Conservation (phyloP, 37 sponge, comb jelly and placozoan genomes). For the Cladorhizidae sp. region DNA sequence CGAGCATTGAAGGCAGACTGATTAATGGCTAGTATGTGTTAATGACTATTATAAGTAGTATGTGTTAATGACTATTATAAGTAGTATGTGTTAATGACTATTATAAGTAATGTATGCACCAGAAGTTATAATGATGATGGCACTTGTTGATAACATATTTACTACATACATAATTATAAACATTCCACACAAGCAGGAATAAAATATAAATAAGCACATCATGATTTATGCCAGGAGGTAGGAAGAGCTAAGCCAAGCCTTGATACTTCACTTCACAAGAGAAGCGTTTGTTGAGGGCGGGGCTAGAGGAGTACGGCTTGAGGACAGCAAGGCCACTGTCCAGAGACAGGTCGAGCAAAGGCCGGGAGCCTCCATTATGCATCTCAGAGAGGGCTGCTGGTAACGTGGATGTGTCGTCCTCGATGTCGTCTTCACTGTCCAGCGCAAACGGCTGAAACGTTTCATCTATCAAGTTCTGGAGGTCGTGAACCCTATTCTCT, state of each 20-base stretch:
- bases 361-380: background rate
- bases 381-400: no score
- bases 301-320: background rate
- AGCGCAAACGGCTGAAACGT: constrained; percentile 75
- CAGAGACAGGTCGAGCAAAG: background rate
- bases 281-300: background rate
- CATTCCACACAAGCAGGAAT: no score
- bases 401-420: background rate
- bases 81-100: no score
- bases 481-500: constrained; percentile 39
- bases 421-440: constrained; percentile 68
- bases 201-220: no score
- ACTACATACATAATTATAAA: no score
- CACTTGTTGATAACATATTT: no score
- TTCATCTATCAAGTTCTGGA: constrained; percentile 56
- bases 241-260: no score
- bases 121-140: no score
- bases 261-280: no score
- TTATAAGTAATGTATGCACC: no score
- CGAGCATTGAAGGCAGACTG: background rate
- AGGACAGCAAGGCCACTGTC: background rate
- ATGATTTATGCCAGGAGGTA: no score
- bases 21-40: background rate
- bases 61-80: background rate
- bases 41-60: background rate